These are phyloP conservation scores for Idaea dimidiata DNA, from an alignment of 2,888 invertebrate genomes.

Conservation along the genomic window DNA sequence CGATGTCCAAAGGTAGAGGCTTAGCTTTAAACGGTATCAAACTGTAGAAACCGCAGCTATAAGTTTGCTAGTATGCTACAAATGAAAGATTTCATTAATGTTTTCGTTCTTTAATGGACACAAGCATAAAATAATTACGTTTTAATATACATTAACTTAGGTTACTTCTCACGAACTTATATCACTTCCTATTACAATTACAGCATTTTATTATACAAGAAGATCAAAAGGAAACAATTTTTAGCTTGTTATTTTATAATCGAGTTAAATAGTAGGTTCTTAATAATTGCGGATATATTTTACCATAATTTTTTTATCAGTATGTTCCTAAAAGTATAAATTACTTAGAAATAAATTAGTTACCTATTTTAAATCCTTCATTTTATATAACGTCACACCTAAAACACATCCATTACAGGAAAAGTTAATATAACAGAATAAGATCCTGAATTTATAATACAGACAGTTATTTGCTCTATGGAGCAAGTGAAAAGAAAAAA, in stretches of 20 bases:
- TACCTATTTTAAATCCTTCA: too few relatives aligned
- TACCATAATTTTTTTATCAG: neutral
- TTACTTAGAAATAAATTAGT: neutral
- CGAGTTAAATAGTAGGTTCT: neutral
- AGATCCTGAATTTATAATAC: neutral
- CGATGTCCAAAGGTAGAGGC: too few relatives aligned
- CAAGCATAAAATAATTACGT: slow-evolving; percentile 42
- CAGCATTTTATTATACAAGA: neutral
- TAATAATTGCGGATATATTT: neutral
- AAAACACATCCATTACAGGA: neutral
- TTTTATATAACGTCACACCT: neutral
- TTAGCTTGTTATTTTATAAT: neutral
- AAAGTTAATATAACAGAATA: neutral
- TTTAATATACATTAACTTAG: slow-evolving; percentile 35
- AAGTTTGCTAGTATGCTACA: neutral
- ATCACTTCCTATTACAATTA: slow-evolving; percentile 8
- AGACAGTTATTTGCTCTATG: too few relatives aligned
- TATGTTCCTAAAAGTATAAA: neutral
- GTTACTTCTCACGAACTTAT: slow-evolving; percentile 10
- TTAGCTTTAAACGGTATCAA: too few relatives aligned
- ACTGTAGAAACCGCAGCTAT: too few relatives aligned
- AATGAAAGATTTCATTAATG: slow-evolving; percentile 18
- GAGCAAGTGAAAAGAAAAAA: too few relatives aligned
- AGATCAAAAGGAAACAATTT: neutral
- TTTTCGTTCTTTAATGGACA: slow-evolving; percentile 46